Conservation (phyloP, 2,888 invertebrate genomes). For the Mechanitis messenoides region DNA sequence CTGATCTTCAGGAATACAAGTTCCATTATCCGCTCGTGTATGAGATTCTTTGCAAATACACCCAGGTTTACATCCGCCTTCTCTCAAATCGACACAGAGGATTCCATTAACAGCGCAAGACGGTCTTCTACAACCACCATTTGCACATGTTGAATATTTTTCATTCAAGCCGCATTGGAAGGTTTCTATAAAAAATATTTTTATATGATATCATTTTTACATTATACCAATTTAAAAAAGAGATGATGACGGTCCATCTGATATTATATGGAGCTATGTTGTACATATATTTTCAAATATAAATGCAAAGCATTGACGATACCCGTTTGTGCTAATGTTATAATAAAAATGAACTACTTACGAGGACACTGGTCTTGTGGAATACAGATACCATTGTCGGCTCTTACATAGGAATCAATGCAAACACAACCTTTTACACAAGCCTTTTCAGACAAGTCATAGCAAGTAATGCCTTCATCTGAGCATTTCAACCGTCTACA, state of each 20-base stretch:
- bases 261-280: too few species aligned
- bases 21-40: slow-evolving; percentile 32
- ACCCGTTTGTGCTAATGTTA: too few species aligned
- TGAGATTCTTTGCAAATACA: slow-evolving; percentile 36
- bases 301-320: too few species aligned
- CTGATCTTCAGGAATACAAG: slow-evolving; percentile 35
- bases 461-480: slow-evolving; percentile 33
- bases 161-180: slow-evolving; percentile 29
- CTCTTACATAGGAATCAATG: slow-evolving; percentile 28
- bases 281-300: too few species aligned
- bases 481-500: slow-evolving; percentile 37
- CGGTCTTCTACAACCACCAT: slow-evolving; percentile 39
- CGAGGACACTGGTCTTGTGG: slow-evolving; percentile 30
- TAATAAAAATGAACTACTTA: slow-evolving; percentile 13
- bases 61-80: slow-evolving; percentile 31
- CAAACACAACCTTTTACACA: slow-evolving; percentile 28
- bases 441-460: slow-evolving; percentile 14
- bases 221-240: too few species aligned
- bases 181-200: too few species aligned
- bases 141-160: slow-evolving; percentile 33
- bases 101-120: slow-evolving; percentile 35
- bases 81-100: slow-evolving; percentile 34
- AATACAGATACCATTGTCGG: slow-evolving; percentile 31
- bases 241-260: too few species aligned
- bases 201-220: too few species aligned